Percentiles rank a stretch among this genome's conserved stretches.
phyloP scores from a whole-genome alignment of 2,888 invertebrate genomes.

The Drosophila mimica region DNA sequence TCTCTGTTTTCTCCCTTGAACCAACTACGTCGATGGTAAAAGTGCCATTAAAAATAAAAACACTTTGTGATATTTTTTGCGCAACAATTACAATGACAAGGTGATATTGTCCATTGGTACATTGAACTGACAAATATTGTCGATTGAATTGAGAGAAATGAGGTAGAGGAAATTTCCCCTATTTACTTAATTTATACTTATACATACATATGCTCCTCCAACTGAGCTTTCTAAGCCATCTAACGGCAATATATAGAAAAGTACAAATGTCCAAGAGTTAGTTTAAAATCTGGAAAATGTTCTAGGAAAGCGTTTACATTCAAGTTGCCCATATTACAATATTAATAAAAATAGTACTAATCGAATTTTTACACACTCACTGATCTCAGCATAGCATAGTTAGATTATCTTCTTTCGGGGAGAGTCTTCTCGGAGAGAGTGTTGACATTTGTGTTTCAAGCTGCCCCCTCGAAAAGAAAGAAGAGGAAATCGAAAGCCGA shows the following conservation, averaged over 20 bases:
- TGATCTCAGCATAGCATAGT: slow-evolving; percentile 1
- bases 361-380: not conserved
- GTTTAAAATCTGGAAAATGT: not conserved
- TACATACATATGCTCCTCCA: not conserved
- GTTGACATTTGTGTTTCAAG: slow-evolving; percentile 3
- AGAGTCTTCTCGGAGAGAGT: slow-evolving; percentile 13
- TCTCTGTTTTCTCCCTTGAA: slow-evolving; percentile 27
- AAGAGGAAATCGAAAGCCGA: slow-evolving; percentile 63
- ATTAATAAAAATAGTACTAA: not conserved
- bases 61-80: slow-evolving; percentile 28
- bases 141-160: not conserved
- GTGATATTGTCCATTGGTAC: slow-evolving; percentile 12
- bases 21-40: slow-evolving; percentile 12
- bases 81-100: not conserved
- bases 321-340: not conserved
- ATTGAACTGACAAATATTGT: not conserved
- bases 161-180: not conserved
- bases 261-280: not conserved
- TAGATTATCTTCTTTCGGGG: not conserved
- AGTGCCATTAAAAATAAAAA: slow-evolving; percentile 17
- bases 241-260: not conserved
- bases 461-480: slow-evolving; percentile 34
- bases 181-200: not conserved
- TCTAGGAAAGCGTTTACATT: not conserved
- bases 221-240: not conserved